phyloP scores from a whole-genome alignment of 1,140 invertebrate genomes.

The Leptinotarsa lineolata region DNA sequence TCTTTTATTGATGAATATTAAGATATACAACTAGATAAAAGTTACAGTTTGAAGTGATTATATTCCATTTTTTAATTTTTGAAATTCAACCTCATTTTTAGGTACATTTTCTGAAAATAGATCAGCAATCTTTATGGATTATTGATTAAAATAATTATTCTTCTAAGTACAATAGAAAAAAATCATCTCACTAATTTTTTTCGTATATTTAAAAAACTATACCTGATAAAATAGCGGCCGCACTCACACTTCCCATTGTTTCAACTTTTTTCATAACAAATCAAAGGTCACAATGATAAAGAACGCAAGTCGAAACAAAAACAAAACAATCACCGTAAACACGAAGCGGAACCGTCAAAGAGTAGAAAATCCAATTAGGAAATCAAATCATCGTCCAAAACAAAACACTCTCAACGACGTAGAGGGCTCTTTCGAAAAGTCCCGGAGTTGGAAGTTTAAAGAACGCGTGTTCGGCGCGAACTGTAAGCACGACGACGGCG shows the following conservation, averaged over 20 bases:
- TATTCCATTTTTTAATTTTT: no score
- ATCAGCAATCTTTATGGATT: no score
- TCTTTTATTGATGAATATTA: no score
- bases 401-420: slow-evolving; percentile 10
- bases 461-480: slow-evolving; percentile 44
- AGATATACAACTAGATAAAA: no score
- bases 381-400: slow-evolving; percentile 3
- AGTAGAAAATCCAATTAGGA: not conserved
- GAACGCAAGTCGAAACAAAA: no score
- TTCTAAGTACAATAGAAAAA: no score
- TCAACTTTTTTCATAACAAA: no score
- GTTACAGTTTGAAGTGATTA: no score
- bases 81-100: no score
- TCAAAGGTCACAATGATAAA: not conserved
- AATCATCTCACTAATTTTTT: no score
- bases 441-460: slow-evolving; percentile 37
- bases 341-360: not conserved
- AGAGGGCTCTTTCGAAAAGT: not conserved
- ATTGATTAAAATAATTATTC: no score
- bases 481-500: slow-evolving; percentile 33
- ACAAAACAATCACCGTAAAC: not conserved
- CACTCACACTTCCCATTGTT: not conserved
- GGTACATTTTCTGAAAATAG: no score
- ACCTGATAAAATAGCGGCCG: not conserved
- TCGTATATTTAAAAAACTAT: not conserved